A percentile compares a stretch with the other conserved stretches of the same genome.
These are phyloP conservation scores for Doryteuthis pealeii DNA, from an alignment of 1,140 invertebrate species.

Conservation along the genomic window DNA sequence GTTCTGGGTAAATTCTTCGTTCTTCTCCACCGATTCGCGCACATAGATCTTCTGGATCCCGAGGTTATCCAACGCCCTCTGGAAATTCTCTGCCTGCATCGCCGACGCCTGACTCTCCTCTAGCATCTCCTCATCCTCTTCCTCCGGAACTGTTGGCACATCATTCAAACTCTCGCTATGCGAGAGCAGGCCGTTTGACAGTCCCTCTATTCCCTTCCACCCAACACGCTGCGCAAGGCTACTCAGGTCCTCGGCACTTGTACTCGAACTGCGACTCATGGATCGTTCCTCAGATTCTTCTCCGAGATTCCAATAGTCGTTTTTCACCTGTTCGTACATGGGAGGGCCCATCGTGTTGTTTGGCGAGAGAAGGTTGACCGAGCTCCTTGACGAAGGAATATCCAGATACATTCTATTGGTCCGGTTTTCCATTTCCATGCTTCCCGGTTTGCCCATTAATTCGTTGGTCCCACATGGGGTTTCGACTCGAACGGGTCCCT, in stretches of 20 bases:
- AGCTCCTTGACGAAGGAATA: neutral
- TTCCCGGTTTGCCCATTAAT: neutral
- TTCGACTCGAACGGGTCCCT: neutral
- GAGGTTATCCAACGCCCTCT: conserved; percentile 42
- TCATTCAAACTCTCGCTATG: conserved; percentile 38
- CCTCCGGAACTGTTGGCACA: conserved; percentile 13
- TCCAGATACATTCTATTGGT: neutral
- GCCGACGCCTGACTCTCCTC: conserved; percentile 23
- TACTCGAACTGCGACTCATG: conserved; percentile 50
- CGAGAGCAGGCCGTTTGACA: conserved; percentile 26
- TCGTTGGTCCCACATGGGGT: no score
- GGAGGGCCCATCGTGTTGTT: neutral
- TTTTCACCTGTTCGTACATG: conserved; percentile 8
- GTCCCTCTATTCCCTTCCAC: conserved; percentile 24
- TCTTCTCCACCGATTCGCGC: conserved; percentile 57
- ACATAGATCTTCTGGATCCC: conserved; percentile 40
- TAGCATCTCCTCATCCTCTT: neutral
- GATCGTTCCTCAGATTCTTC: conserved; percentile 27
- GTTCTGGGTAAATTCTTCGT: conserved; percentile 65
- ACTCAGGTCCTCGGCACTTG: conserved; percentile 54
- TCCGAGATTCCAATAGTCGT: conserved; percentile 3
- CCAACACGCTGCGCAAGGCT: conserved; percentile 31
- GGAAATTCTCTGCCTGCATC: conserved; percentile 33
- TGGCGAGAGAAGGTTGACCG: neutral
- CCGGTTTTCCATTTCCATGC: neutral